phyloP scores from a whole-genome alignment of 2,797 vertebrate species.

The Phataginus tetradactyla region DNA sequence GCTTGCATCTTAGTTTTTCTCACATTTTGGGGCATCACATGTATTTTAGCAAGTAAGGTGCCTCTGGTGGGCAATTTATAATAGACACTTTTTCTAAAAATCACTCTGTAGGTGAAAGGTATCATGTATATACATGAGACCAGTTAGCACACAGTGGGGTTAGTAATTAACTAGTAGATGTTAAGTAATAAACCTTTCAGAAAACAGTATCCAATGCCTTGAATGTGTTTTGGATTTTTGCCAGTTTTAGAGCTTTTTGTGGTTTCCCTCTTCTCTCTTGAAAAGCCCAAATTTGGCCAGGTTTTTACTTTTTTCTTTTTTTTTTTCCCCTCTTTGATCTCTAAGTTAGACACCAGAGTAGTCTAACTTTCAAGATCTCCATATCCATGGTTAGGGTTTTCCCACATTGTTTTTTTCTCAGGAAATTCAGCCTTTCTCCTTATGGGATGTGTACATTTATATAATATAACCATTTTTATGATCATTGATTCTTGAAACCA shows the following conservation, averaged over 20 bases:
- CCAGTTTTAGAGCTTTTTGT: not conserved
- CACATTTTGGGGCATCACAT: not conserved
- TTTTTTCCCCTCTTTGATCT: not conserved
- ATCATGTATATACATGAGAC: not conserved
- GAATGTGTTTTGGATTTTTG: not conserved
- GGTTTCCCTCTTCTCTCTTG: not conserved
- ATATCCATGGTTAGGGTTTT: not conserved
- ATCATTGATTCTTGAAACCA: not conserved
- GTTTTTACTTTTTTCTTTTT: not conserved
- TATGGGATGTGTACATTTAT: not conserved
- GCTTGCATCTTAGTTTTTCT: not conserved
- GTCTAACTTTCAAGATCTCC: not conserved
- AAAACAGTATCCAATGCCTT: not conserved
- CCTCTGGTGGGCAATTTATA: conserved; percentile 22
- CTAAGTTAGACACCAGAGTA: not conserved
- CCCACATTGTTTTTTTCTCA: not conserved
- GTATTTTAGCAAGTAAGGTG: conserved; percentile 19
- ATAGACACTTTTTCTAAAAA: not conserved
- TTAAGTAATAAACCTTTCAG: not conserved
- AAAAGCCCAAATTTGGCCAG: not conserved
- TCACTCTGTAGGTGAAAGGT: not conserved
- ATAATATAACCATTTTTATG: not conserved
- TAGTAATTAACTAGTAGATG: not conserved
- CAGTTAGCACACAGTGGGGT: not conserved
- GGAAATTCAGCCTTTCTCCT: not conserved